These are phyloP conservation scores for Psilopsiagon aurifrons DNA, from an alignment of 2,113 vertebrate species.

Conservation along the genomic window DNA sequence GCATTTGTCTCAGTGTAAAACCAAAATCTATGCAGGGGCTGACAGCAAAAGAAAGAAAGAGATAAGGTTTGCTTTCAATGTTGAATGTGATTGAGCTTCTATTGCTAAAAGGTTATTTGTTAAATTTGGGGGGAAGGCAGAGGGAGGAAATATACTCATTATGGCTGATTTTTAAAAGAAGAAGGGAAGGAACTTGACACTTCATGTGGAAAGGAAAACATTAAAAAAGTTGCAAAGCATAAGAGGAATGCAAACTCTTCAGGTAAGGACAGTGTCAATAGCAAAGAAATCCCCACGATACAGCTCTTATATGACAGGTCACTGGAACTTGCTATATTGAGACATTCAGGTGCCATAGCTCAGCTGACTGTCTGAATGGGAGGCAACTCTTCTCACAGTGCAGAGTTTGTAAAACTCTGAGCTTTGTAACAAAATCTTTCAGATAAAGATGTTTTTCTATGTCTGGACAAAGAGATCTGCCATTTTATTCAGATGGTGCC, in stretches of 20 bases:
- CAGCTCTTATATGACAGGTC: not conserved
- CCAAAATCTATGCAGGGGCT: not conserved
- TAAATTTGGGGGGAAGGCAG: not conserved
- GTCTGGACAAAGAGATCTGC: not conserved
- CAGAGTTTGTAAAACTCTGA: not conserved
- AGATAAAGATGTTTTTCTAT: not conserved
- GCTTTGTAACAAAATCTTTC: not conserved
- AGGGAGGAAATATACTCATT: not conserved
- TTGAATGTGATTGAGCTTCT: not conserved
- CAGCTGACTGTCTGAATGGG: not conserved
- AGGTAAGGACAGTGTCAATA: not conserved
- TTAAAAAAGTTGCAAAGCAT: not conserved
- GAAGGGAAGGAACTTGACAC: not conserved
- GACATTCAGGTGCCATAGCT: not conserved
- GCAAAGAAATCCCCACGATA: not conserved
- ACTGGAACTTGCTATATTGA: not conserved
- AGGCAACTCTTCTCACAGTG: not conserved
- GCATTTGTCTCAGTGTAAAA: not conserved
- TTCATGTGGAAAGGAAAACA: not conserved
- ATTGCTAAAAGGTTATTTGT: not conserved
- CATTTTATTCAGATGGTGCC: not conserved
- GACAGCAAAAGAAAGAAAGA: not conserved
- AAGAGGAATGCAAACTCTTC: not conserved
- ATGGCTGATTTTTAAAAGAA: not conserved
- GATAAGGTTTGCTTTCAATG: not conserved